Percentiles rank a stretch among this genome's conserved stretches.
Conservation (phyloP, 2,113 vertebrate species). For the Chrysochloris asiatica region DNA sequence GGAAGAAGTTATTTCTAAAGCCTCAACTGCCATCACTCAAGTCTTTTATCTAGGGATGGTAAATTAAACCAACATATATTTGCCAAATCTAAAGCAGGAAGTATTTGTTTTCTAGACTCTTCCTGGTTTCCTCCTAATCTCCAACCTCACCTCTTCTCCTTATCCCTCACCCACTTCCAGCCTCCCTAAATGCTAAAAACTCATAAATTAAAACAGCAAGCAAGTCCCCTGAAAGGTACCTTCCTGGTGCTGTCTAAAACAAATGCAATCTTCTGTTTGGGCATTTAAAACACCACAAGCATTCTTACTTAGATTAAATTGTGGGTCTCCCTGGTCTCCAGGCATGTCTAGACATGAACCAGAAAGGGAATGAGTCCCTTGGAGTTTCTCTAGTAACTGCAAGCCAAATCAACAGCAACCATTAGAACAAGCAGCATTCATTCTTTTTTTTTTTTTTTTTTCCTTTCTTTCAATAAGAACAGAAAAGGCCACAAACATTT, state of each 20-base stretch:
- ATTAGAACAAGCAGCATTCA: conserved; percentile 72
- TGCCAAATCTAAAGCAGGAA: neutral
- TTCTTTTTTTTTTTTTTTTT: too few species aligned
- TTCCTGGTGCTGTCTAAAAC: conserved; percentile 68
- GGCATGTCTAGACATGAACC: conserved; percentile 89
- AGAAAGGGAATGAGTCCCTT: conserved; percentile 60
- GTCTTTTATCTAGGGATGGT: neutral
- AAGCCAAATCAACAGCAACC: conserved; percentile 76
- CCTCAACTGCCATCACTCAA: neutral
- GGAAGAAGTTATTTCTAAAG: neutral
- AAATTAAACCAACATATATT: conserved; percentile 45
- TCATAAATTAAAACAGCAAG: conserved; percentile 63
- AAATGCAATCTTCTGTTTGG: conserved; percentile 71
- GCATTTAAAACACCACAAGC: conserved; percentile 67
- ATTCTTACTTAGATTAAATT: conserved; percentile 87
- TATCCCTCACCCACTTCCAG: neutral
- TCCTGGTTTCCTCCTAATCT: conserved; percentile 36
- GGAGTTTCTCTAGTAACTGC: conserved; percentile 90
- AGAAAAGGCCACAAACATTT: conserved; percentile 50
- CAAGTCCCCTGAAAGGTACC: conserved; percentile 44
- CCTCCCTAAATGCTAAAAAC: conserved; percentile 33
- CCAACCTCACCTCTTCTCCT: neutral
- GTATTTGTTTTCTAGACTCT: conserved; percentile 12
- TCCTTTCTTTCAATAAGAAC: conserved; percentile 23
- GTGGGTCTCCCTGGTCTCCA: conserved; percentile 80